Evolutionary conservation across 1,140 invertebrate genomes (phyloP), one percentile per base, ranked within the genome.

Genomic region (Arion vulgaris): DNA sequence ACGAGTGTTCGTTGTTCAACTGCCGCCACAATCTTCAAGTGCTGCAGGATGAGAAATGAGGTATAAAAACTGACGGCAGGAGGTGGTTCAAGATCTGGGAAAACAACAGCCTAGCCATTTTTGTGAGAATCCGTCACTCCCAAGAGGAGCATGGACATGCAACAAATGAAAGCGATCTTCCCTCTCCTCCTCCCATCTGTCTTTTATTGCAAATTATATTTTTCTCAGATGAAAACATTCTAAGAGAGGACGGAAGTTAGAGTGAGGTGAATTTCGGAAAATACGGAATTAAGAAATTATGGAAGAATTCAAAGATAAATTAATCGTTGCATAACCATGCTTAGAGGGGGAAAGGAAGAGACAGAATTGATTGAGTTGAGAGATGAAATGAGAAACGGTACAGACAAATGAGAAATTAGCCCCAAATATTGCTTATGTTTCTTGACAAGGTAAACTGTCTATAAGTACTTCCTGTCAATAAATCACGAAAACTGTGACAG

Each of bases 1-100:
- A 66, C 62, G 62, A 66, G 62, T 66, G 62, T 66, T 66, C 62
- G 62, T 66, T 66, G 62, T 66, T 66, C 32, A 66, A 28, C 62
- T 66, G 62, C 62, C 62, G 62, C 32, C 62, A 28, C 62, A 66
- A 66, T 66, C 62, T 66, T 32, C 62, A 32, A 66, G 62, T 66
- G 17, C 2, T 17, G 19, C n/a, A 66, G n/a, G n/a, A 66, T 66
- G 62, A 66, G 62, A 17, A 32, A 66, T 66, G 62, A 66, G 62
- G 62, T 66, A 66, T 32, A 66, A 66, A 66, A 28, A 66, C 62
- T 66, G 62, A 66, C 28, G 62, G 62, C n/a, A 66, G 62, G n/a
- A 32, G 62, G 62, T 32, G 62, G n/a, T 32, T 32, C 1, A 2
- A 1, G n/a, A 66, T 66, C 62, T 66, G 2, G 62, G 62, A 66